Evolutionary conservation across 2,113 vertebrate genomes (phyloP).

Genomic region (Bubalus kerabau): DNA sequence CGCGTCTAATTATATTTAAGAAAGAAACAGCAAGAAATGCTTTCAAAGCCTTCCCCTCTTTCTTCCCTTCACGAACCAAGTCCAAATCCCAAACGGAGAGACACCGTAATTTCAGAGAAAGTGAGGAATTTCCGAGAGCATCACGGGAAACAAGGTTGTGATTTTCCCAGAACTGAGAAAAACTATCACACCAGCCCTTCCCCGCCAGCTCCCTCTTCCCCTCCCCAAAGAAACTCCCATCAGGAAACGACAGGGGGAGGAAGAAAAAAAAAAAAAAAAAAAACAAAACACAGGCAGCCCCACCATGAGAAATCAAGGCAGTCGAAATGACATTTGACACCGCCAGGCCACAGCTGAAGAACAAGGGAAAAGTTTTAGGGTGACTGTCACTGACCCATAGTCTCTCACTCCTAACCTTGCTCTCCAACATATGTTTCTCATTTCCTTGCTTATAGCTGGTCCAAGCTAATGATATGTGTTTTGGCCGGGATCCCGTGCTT

Average conservation of each 20-base stretch:
- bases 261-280: conserved; percentile 42
- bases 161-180: conserved; percentile 95
- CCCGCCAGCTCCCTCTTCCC: conserved; percentile 71
- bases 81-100: conserved; percentile 69
- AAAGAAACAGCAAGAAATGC: conserved; percentile 79
- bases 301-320: conserved; percentile 86
- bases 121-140: conserved; percentile 89
- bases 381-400: conserved; percentile 84
- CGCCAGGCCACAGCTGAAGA: conserved; percentile 82
- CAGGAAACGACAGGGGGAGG: conserved; percentile 61
- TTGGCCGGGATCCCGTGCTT: conserved; percentile 85
- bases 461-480: conserved; percentile 89
- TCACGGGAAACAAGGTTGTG: conserved; percentile 89
- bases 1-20: conserved; percentile 84
- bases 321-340: conserved; percentile 83
- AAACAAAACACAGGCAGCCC: conserved; percentile 75
- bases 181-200: conserved; percentile 68
- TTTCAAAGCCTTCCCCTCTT: conserved; percentile 69
- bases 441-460: conserved; percentile 88
- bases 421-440: conserved; percentile 87
- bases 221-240: conserved; percentile 65
- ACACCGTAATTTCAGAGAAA: conserved; percentile 82
- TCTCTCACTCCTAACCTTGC: conserved; percentile 84
- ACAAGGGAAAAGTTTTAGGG: conserved; percentile 84
- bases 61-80: conserved; percentile 74